Evolutionary conservation across 2,888 invertebrate species (phyloP).

Genomic region (Cyaniris semiargus): DNA sequence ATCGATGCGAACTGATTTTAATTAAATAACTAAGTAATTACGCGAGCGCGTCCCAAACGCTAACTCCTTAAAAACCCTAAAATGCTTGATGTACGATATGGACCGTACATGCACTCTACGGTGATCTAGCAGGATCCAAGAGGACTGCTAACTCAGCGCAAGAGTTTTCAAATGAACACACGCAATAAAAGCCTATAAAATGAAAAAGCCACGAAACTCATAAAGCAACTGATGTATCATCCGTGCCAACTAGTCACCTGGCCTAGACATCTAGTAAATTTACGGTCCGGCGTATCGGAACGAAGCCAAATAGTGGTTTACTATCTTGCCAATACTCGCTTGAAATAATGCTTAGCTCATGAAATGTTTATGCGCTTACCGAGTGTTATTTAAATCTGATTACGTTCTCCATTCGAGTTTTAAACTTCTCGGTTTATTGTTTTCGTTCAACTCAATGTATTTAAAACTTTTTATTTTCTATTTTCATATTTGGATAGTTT

Average conservation of each 20-base stretch:
- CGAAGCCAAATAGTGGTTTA: conserved; percentile 59
- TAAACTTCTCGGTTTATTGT: neutral
- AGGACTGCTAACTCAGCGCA: neutral
- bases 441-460: neutral
- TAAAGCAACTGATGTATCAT: conserved; percentile 37
- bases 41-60: too few relatives aligned
- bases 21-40: too few relatives aligned
- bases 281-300: conserved; percentile 54
- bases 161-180: neutral
- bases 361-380: conserved; percentile 35
- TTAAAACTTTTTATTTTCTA: neutral
- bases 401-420: neutral
- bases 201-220: conserved; percentile 27
- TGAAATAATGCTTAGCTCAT: conserved; percentile 39
- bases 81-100: too few relatives aligned
- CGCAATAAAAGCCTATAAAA: conserved; percentile 3
- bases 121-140: too few relatives aligned
- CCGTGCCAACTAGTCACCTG: conserved; percentile 53
- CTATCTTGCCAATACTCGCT: conserved; percentile 52
- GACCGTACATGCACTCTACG: too few relatives aligned
- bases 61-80: too few relatives aligned
- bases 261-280: conserved; percentile 54
- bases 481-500: too few relatives aligned
- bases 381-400: conserved; percentile 26
- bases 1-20: too few relatives aligned